Evolutionary conservation across 2,113 vertebrate genomes (phyloP).

Genomic region (Nothocercus julius): DNA sequence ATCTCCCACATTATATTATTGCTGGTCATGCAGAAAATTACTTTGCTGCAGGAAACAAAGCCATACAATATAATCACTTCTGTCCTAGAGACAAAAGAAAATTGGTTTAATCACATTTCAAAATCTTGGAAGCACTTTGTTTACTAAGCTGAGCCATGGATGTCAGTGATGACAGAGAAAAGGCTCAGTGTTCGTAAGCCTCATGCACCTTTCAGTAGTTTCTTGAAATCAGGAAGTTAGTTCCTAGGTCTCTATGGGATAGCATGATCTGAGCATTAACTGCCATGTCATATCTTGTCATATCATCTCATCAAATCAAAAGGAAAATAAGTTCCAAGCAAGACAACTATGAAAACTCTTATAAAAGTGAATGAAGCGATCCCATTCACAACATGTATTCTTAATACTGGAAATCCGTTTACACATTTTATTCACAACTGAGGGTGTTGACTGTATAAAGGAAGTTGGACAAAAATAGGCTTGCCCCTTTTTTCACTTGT

Average conservation of each 20-base stretch:
- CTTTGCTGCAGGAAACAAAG: slow-evolving; percentile 77
- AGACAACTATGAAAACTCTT: background rate
- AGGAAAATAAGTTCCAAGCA: background rate
- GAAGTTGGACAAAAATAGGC: background rate
- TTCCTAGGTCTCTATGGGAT: background rate
- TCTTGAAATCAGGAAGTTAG: background rate
- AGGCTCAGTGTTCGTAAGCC: background rate
- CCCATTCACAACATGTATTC: background rate
- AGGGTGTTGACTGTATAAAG: background rate
- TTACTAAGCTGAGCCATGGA: slow-evolving; percentile 46
- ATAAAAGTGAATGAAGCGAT: background rate
- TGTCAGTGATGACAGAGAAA: background rate
- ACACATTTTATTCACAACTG: background rate
- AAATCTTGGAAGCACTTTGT: slow-evolving; percentile 62
- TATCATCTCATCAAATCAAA: background rate
- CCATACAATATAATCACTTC: slow-evolving; percentile 64
- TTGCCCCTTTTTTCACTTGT: background rate
- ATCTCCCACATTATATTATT: slow-evolving; percentile 71
- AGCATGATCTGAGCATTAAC: background rate
- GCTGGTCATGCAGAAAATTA: slow-evolving; percentile 81
- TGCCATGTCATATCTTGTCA: background rate
- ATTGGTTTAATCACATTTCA: slow-evolving; percentile 72
- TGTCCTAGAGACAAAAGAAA: slow-evolving; percentile 62
- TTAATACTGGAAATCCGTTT: background rate
- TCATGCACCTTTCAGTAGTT: background rate